These are phyloP conservation scores for Folsomia candida DNA, from an alignment of 2,888 invertebrate genomes.

Conservation along the genomic window DNA sequence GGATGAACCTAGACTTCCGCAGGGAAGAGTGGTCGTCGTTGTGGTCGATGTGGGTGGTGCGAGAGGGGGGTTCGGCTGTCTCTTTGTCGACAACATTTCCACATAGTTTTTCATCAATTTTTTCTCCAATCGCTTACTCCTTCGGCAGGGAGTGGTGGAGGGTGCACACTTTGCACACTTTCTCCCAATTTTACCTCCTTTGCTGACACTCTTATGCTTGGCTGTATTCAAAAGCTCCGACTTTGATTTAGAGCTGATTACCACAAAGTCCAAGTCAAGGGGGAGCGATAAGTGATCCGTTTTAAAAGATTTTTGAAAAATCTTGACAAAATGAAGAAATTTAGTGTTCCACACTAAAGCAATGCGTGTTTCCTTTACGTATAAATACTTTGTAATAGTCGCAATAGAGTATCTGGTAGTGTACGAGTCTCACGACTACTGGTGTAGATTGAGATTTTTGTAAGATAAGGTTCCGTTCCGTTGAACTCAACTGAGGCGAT, in stretches of 20 bases:
- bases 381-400: too few relatives aligned
- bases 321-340: neutral
- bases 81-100: constrained; percentile 49
- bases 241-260: neutral
- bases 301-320: constrained; percentile 4
- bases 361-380: neutral
- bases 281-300: constrained; percentile 5
- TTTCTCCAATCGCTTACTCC: constrained; percentile 2
- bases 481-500: neutral
- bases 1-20: constrained; percentile 23
- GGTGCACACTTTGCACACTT: constrained; percentile 8
- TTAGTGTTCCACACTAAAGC: neutral
- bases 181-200: neutral
- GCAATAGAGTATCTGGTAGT: too few relatives aligned
- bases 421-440: neutral
- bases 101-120: constrained; percentile 40
- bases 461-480: neutral
- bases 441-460: neutral
- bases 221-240: neutral
- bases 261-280: constrained; percentile 6
- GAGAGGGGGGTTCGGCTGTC: constrained; percentile 26
- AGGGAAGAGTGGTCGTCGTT: neutral
- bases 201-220: neutral
- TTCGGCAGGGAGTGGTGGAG: neutral
- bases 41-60: neutral